phyloP scores from a whole-genome alignment of 2,888 invertebrate genomes.

The Altica lythri region DNA sequence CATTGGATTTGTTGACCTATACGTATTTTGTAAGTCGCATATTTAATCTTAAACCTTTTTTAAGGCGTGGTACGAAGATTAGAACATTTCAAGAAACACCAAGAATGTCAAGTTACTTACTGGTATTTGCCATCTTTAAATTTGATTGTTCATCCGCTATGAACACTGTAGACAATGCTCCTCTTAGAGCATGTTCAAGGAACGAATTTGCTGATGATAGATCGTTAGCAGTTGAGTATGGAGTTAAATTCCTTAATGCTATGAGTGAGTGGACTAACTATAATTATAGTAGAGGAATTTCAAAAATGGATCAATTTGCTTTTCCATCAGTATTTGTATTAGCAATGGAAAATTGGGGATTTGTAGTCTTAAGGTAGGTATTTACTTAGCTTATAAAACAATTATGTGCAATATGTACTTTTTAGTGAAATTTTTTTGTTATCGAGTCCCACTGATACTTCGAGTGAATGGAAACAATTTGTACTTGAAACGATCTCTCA shows the following conservation, averaged over 20 bases:
- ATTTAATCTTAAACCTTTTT: no score
- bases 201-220: background rate
- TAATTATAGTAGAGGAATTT: background rate
- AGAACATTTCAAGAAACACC: background rate
- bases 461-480: slow-evolving; percentile 55
- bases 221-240: background rate
- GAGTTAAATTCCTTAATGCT: background rate
- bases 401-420: slow-evolving; percentile 57
- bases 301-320: background rate
- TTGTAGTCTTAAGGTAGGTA: background rate
- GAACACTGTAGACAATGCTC: background rate
- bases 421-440: slow-evolving; percentile 66
- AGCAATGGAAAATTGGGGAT: background rate
- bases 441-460: slow-evolving; percentile 49
- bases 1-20: no score
- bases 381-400: background rate
- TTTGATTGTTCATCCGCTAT: background rate
- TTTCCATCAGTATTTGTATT: background rate
- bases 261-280: background rate
- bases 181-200: background rate
- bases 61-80: background rate
- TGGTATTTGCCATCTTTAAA: background rate
- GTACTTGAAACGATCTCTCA: slow-evolving; percentile 73
- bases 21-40: no score
- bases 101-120: background rate